Conservation (phyloP, 2,888 invertebrate genomes). For the Apoda limacodes region DNA sequence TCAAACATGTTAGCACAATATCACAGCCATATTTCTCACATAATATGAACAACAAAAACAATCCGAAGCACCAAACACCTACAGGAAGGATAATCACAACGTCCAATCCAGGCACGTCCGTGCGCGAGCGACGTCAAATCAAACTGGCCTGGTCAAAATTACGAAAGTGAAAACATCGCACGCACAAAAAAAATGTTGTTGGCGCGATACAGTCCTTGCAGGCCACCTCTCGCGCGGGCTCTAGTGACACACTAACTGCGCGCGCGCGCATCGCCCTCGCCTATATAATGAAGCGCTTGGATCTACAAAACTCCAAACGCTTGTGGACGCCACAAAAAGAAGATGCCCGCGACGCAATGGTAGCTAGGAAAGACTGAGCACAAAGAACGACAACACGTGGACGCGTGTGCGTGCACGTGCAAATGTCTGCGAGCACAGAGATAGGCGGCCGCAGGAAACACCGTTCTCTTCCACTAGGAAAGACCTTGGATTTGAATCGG, state of each 20-base stretch:
- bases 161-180: constrained; percentile 67
- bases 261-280: constrained; percentile 60
- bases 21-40: constrained; percentile 65
- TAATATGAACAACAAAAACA: constrained; percentile 47
- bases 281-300: constrained; percentile 63
- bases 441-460: constrained; percentile 70
- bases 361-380: constrained; percentile 63
- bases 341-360: constrained; percentile 62
- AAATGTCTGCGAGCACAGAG: constrained; percentile 59
- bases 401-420: constrained; percentile 60
- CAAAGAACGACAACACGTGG: constrained; percentile 62
- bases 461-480: constrained; percentile 72
- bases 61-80: constrained; percentile 58
- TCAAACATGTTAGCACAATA: constrained; percentile 68
- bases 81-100: constrained; percentile 64
- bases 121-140: constrained; percentile 66
- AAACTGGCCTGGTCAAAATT: constrained; percentile 69
- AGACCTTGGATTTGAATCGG: constrained; percentile 69
- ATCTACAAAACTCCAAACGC: constrained; percentile 56
- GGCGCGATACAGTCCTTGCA: constrained; percentile 64
- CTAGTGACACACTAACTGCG: constrained; percentile 67
- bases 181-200: constrained; percentile 65
- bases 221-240: constrained; percentile 64
- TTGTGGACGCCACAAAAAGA: constrained; percentile 60
- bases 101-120: constrained; percentile 63